Evolutionary conservation across 2,113 vertebrate species (phyloP).

Genomic region (Xenopus borealis): DNA sequence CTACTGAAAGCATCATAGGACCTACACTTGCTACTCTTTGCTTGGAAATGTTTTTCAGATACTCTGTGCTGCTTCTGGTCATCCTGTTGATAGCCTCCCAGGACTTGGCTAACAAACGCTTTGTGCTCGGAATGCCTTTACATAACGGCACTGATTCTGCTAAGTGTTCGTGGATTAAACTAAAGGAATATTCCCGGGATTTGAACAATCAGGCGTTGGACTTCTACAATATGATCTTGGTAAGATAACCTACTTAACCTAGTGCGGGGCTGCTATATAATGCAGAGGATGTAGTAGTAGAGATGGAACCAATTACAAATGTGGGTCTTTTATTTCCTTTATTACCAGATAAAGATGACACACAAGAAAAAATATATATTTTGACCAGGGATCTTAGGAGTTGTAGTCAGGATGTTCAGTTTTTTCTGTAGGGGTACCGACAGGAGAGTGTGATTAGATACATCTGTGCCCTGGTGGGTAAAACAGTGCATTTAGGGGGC

Average conservation of each 20-base stretch:
- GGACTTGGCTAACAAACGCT: not conserved
- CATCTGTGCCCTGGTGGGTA: no score
- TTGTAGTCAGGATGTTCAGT: no score
- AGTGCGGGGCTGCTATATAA: no score
- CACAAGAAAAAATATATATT: no score
- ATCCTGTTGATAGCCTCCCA: constrained; percentile 3
- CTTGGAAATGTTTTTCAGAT: constrained; percentile 8
- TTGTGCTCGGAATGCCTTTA: not conserved
- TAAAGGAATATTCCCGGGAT: not conserved
- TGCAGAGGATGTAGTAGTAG: no score
- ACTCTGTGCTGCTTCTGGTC: not conserved
- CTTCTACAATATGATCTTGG: constrained; percentile 1
- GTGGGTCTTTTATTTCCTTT: no score
- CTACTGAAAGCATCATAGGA: not conserved
- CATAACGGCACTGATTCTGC: not conserved
- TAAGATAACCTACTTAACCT: not conserved
- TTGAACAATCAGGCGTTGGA: not conserved
- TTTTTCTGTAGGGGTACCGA: no score
- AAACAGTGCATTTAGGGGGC: no score
- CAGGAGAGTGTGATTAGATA: no score
- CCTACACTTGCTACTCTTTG: not conserved
- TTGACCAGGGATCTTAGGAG: no score
- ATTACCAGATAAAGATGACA: no score
- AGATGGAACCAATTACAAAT: no score
- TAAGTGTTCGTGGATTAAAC: not conserved